Conservation (phyloP, 92 coral and sea anemone genomes). For the Chrysogorgia sp. region DNA sequence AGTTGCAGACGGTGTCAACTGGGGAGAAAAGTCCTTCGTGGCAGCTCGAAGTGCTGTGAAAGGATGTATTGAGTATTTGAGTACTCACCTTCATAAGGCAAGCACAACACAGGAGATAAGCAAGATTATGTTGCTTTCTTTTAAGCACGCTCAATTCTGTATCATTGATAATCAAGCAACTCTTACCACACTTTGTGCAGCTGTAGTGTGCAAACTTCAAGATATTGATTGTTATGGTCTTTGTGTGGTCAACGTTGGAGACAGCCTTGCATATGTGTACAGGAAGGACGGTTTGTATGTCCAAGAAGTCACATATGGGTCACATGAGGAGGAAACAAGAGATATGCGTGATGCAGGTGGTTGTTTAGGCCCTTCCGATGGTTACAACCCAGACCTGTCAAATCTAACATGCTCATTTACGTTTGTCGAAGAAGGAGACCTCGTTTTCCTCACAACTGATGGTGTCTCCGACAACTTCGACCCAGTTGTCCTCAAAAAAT, state of each 20-base stretch:
- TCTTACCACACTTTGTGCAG: constrained; percentile 93
- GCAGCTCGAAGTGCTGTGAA: constrained; percentile 98
- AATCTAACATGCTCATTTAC: constrained; percentile 91
- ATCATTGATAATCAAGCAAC: constrained; percentile 80
- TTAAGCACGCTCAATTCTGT: constrained; percentile 76
- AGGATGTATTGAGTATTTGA: constrained; percentile 82
- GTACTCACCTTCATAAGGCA: constrained; percentile 65
- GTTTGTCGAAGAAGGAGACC: constrained; percentile 75
- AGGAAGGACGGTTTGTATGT: constrained; percentile 61
- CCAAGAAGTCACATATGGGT: constrained; percentile 91
- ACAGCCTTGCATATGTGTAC: constrained; percentile 86
- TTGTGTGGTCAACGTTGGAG: constrained; percentile 94
- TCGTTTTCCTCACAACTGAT: constrained; percentile 95
- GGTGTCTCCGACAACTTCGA: constrained; percentile 97
- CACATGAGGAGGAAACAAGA: constrained; percentile 76
- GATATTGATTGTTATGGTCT: constrained; percentile 80
- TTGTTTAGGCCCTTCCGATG: constrained; percentile 90
- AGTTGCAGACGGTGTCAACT: constrained; percentile 93
- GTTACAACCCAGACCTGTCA: constrained; percentile 89
- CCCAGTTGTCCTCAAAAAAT: constrained; percentile 65
- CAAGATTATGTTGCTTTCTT: constrained; percentile 66
- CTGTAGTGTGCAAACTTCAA: constrained; percentile 79
- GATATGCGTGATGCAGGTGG: constrained; percentile 99
- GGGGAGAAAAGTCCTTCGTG: constrained; percentile 95
- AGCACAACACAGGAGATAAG: constrained; percentile 77